Evolutionary conservation across 1,140 invertebrate species (phyloP), one percentile per base, ranked within the genome.

Genomic region (Neotoxoptera formosana): DNA sequence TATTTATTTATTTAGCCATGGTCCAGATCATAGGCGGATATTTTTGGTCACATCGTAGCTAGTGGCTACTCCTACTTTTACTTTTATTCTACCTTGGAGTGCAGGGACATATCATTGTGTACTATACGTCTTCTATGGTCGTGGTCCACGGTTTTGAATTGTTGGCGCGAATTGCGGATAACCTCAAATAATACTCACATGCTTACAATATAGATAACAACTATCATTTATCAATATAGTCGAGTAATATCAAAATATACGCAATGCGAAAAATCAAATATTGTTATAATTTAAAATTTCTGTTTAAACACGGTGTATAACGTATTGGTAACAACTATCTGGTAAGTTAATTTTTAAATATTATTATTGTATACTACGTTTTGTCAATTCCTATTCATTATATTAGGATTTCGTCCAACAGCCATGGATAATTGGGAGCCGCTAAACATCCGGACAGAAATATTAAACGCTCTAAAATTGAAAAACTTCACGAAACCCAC

Each of bases 401-500:
- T 47, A 30, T 45, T 67, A 90, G 89, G 2, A 67, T 17, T 20
- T 90, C 60, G 30, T 56, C 36, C 53, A 89, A 53, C 25, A 60
- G n/a, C 9, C 30, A 93, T 93, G 91, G 48, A 93, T 0, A 36
- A 30, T 86, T 93, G 91, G 91, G 25, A 93, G 25, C 30, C 91
- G 17, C 8, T 93, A n/a, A 93, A 93, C 45, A 93, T 93, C 45
- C 81, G 81, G 20, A 53, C 91, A 56, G 91, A 93, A 84, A 86
- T 93, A 41, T 86, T 93, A 25, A 86, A 84, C 20, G 91, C 91
- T 83, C 76, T 93, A 6, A 93, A 93, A 30, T 45, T 93, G 41
- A 93, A 93, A 41, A 83, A 93, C 53, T 93, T 93, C 9, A 93
- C 76, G 0, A 84, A 93, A 86, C 91, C 91, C 20, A 93, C 91